Evolutionary conservation across 1,140 invertebrate genomes (phyloP).

Genomic region (Asbolus verrucosus): DNA sequence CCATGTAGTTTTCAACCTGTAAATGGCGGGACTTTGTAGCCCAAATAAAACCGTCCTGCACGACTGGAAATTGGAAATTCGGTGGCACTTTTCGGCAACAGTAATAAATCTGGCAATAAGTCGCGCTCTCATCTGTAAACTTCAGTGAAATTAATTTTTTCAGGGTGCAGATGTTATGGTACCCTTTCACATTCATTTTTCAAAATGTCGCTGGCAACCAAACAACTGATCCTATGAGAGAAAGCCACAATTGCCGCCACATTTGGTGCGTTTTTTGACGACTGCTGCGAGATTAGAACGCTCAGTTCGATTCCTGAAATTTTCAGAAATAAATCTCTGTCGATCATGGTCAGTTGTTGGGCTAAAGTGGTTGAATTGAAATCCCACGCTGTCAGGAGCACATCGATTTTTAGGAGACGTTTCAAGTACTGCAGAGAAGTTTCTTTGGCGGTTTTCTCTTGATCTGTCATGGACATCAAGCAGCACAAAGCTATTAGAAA

Average conservation of each 20-base stretch:
- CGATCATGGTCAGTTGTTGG: slow-evolving; percentile 68
- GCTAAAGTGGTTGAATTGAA: slow-evolving; percentile 68
- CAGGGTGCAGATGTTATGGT: not conserved
- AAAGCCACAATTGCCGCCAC: slow-evolving; percentile 68
- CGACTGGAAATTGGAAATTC: slow-evolving; percentile 69
- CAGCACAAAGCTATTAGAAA: slow-evolving; percentile 46
- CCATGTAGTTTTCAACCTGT: slow-evolving; percentile 68
- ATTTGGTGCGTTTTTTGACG: slow-evolving; percentile 68
- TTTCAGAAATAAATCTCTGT: slow-evolving; percentile 68
- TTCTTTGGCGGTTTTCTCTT: slow-evolving; percentile 48
- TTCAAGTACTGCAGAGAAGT: slow-evolving; percentile 57
- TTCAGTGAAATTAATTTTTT: slow-evolving; percentile 38
- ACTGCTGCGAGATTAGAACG: slow-evolving; percentile 64
- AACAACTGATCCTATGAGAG: slow-evolving; percentile 68
- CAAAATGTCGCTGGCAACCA: slow-evolving; percentile 68
- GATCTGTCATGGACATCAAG: slow-evolving; percentile 18
- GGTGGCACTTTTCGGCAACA: slow-evolving; percentile 68
- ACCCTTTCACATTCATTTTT: slow-evolving; percentile 62
- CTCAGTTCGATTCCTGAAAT: slow-evolving; percentile 65
- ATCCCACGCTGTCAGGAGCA: slow-evolving; percentile 67
- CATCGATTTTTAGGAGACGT: slow-evolving; percentile 63
- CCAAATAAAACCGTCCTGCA: slow-evolving; percentile 69
- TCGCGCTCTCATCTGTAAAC: slow-evolving; percentile 66
- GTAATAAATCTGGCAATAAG: slow-evolving; percentile 69
- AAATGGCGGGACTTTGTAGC: slow-evolving; percentile 69